A percentile compares a stretch with the other conserved stretches of the same genome.
Evolutionary conservation across 2,113 vertebrate genomes (phyloP).

Genomic region (Pyxicephalus adspersus): DNA sequence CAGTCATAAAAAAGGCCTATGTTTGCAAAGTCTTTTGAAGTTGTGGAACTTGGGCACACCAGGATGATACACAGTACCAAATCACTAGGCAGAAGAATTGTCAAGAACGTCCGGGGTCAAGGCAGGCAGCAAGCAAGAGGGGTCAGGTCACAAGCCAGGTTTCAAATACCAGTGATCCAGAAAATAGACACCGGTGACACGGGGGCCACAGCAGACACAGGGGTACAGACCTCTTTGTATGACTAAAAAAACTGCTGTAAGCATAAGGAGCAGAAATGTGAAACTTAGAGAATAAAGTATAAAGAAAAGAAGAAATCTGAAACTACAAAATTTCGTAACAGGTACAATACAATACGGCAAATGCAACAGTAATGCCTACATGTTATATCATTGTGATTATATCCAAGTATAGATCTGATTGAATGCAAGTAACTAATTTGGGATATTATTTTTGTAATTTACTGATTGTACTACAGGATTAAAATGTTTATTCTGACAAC

Average conservation of each 20-base stretch:
- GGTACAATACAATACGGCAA: conserved; percentile 18
- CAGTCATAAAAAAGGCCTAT: too few species aligned
- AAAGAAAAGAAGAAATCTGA: conserved; percentile 5
- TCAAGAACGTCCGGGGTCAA: too few species aligned
- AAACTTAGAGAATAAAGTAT: not conserved
- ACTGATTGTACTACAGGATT: not conserved
- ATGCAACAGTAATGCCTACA: not conserved
- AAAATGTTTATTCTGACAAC: not conserved
- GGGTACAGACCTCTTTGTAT: too few species aligned
- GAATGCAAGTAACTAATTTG: conserved; percentile 21
- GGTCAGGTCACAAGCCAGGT: too few species aligned
- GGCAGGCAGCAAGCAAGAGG: too few species aligned
- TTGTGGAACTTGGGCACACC: too few species aligned
- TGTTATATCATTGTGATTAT: conserved; percentile 7
- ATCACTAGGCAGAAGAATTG: too few species aligned
- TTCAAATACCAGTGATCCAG: too few species aligned
- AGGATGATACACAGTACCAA: too few species aligned
- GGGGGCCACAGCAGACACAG: too few species aligned
- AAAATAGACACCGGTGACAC: too few species aligned
- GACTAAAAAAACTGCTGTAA: not conserved
- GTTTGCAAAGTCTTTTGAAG: too few species aligned
- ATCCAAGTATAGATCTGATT: not conserved
- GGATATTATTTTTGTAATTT: conserved; percentile 38
- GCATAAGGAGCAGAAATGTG: not conserved
- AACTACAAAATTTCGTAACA: not conserved